Evolutionary conservation across 2,888 invertebrate genomes (phyloP).

Genomic region (Tetrapedia diversipes): DNA sequence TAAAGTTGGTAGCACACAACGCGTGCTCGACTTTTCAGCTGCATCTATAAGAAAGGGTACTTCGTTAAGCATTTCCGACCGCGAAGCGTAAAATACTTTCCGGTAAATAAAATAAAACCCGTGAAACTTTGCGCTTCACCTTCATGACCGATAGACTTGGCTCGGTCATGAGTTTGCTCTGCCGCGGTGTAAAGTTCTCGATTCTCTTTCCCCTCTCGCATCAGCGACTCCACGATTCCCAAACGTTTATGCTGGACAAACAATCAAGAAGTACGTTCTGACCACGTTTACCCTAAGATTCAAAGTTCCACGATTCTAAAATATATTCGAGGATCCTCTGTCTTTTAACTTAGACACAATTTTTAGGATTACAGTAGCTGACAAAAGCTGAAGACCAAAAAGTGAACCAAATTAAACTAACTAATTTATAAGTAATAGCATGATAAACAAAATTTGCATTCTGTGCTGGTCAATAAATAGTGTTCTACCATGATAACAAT

Average conservation of each 20-base stretch:
- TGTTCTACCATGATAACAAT: no score
- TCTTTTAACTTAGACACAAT: no score
- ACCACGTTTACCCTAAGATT: not conserved
- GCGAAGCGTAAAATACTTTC: not conserved
- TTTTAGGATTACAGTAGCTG: no score
- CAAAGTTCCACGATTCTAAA: not conserved
- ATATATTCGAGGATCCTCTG: no score
- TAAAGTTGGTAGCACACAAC: not conserved
- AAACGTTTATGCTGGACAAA: slow-evolving; percentile 6
- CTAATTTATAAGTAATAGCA: no score
- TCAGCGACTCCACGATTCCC: not conserved
- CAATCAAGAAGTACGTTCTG: not conserved
- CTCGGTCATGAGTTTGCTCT: slow-evolving; percentile 10
- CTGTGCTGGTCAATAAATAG: no score
- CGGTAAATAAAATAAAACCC: not conserved
- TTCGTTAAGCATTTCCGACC: not conserved
- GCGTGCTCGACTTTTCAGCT: not conserved
- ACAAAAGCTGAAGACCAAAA: no score
- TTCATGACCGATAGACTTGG: slow-evolving; percentile 13
- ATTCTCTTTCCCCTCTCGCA: not conserved
- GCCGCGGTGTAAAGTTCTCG: slow-evolving; percentile 25
- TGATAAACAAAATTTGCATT: no score
- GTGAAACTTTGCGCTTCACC: not conserved
- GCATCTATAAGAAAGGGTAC: not conserved
- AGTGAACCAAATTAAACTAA: no score